Percentiles rank a stretch among this genome's conserved stretches.
These are phyloP conservation scores for Chunga burmeisteri DNA, from an alignment of 2,113 vertebrate species.

Conservation along the genomic window DNA sequence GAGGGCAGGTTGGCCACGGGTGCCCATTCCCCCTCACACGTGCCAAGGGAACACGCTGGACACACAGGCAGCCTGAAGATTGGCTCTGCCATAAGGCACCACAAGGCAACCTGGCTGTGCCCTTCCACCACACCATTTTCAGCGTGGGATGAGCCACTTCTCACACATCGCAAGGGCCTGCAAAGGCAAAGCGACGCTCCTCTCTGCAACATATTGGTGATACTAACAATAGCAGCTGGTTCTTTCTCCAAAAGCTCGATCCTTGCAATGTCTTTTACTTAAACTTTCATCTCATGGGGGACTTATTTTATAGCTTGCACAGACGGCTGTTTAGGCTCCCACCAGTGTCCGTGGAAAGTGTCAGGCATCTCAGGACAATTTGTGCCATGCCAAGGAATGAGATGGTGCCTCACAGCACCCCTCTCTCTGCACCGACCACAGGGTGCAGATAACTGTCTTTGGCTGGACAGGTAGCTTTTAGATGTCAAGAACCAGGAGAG, in stretches of 20 bases:
- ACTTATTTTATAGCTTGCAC: background rate
- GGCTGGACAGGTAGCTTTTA: background rate
- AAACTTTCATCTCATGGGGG: background rate
- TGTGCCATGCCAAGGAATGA: background rate
- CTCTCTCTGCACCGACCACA: background rate
- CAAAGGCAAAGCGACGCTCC: background rate
- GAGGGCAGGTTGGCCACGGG: background rate
- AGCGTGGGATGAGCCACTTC: background rate
- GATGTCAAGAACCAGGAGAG: background rate
- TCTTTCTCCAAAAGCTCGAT: background rate
- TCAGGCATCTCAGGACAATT: background rate
- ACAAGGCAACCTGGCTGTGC: background rate
- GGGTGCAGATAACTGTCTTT: background rate
- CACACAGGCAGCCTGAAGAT: background rate
- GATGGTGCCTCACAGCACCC: background rate
- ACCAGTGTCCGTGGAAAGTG: background rate
- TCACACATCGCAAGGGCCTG: background rate
- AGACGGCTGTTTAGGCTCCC: background rate
- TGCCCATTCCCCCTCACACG: rapidly evolving
- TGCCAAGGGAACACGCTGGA: background rate
- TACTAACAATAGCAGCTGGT: background rate
- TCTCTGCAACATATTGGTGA: background rate
- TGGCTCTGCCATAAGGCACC: background rate
- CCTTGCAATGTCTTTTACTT: background rate
- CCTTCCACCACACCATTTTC: background rate